phyloP scores from a whole-genome alignment of 2,113 vertebrate genomes.

The Edolisoma coerulescens region DNA sequence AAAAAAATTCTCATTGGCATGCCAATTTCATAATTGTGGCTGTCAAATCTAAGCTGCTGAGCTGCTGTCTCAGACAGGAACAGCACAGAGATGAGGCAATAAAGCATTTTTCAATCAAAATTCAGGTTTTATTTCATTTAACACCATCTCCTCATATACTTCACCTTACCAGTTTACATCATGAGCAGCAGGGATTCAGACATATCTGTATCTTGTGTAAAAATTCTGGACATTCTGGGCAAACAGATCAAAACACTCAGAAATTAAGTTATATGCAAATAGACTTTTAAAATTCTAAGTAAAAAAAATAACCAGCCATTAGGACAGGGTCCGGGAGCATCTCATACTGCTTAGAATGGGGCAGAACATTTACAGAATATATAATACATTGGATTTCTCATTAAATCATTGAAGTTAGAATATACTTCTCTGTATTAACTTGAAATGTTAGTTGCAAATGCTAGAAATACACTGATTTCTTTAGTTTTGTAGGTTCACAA shows the following conservation, averaged over 20 bases:
- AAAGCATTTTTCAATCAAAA: neutral
- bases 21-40: neutral
- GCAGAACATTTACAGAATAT: neutral
- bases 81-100: neutral
- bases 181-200: neutral
- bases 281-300: neutral
- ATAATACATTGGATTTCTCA: neutral
- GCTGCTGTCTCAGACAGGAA: neutral
- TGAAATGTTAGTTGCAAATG: neutral
- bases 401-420: neutral
- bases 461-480: neutral
- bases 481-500: neutral
- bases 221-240: neutral
- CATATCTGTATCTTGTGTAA: neutral
- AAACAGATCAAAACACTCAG: neutral
- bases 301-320: neutral
- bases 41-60: slow-evolving; percentile 3
- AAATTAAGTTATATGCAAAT: neutral
- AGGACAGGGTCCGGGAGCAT: neutral
- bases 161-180: neutral
- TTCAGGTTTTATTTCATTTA: neutral
- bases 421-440: neutral
- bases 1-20: neutral
- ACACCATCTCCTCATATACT: neutral
- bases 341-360: neutral